Percentiles rank a stretch among this genome's conserved stretches.
phyloP scores from a whole-genome alignment of 2,888 invertebrate species.

The Limnephilus auricula region DNA sequence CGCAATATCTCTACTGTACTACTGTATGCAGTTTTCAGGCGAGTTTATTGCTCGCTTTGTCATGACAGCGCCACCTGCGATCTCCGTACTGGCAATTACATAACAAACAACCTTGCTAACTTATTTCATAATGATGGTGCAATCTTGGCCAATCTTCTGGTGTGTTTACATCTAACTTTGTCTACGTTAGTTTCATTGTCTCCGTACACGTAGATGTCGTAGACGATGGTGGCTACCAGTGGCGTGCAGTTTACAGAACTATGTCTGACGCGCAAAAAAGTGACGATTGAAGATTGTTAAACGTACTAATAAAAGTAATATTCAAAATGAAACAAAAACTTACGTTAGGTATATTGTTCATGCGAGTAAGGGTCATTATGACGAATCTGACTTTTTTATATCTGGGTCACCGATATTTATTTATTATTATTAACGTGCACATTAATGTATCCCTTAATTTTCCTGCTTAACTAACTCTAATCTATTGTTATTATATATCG shows the following conservation, averaged over 20 bases:
- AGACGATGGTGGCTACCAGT: neutral
- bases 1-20: neutral
- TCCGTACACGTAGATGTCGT: neutral
- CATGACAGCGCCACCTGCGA: neutral
- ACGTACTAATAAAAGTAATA: too few relatives aligned
- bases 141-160: neutral
- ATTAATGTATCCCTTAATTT: too few relatives aligned
- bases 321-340: too few relatives aligned
- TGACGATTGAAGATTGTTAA: neutral
- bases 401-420: too few relatives aligned
- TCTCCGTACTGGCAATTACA: neutral
- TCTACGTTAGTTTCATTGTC: neutral
- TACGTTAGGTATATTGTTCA: too few relatives aligned
- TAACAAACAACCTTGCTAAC: neutral
- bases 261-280: neutral
- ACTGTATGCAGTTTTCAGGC: neutral
- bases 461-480: too few relatives aligned
- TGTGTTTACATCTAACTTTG: neutral
- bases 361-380: too few relatives aligned
- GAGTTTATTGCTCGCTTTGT: neutral
- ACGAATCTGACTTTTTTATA: too few relatives aligned
- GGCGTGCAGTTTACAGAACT: neutral
- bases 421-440: too few relatives aligned
- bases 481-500: too few relatives aligned
- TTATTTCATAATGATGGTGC: neutral